Conservation (phyloP, 2,888 invertebrate genomes). For the Dyspetes luteomarginatus region DNA sequence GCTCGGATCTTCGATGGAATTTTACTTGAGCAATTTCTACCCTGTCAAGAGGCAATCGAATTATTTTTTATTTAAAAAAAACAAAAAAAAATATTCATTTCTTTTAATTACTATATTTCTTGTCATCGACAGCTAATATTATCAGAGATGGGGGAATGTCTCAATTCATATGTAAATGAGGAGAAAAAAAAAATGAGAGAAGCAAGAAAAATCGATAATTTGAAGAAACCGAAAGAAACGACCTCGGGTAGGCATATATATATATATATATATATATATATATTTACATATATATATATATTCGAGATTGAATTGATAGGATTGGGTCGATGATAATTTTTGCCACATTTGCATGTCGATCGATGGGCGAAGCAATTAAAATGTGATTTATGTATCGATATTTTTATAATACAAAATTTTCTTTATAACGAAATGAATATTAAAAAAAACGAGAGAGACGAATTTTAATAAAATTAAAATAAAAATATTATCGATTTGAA, state of each 20-base stretch:
- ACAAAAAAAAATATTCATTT: not conserved
- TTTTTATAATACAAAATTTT: too few species aligned
- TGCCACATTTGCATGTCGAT: constrained; percentile 72
- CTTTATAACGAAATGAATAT: too few species aligned
- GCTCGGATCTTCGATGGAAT: too few species aligned
- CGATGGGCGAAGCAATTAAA: constrained; percentile 68
- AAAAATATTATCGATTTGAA: too few species aligned
- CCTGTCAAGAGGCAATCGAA: too few species aligned
- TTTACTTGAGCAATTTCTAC: too few species aligned
- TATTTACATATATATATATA: too few species aligned
- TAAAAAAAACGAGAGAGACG: constrained; percentile 17
- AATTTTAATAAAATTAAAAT: too few species aligned
- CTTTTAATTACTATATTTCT: not conserved
- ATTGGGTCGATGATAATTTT: constrained; percentile 64
- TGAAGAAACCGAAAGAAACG: constrained; percentile 56
- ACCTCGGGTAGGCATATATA: too few species aligned
- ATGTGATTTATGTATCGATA: constrained; percentile 69
- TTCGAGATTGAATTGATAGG: too few species aligned
- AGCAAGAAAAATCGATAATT: constrained; percentile 31
- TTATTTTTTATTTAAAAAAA: too few species aligned
- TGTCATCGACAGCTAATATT: not conserved
- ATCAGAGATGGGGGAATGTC: not conserved
- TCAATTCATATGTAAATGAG: constrained; percentile 34
- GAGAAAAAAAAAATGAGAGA: constrained; percentile 39
- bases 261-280: too few species aligned